Evolutionary conservation across 2,888 invertebrate genomes (phyloP).

Genomic region (Heliothis peltigera): DNA sequence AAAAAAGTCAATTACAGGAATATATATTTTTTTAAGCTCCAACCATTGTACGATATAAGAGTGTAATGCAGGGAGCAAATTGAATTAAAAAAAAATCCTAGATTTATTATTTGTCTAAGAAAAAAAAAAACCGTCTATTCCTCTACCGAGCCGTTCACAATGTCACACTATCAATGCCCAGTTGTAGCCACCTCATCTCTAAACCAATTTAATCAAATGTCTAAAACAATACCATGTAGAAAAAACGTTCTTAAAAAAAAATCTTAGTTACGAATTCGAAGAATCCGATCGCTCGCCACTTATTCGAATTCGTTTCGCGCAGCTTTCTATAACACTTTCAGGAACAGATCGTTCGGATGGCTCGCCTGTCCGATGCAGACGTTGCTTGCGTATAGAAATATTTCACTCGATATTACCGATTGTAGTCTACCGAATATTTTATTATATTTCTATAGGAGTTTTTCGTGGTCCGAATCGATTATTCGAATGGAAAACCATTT

Average conservation of each 20-base stretch:
- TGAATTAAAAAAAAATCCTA: too few species aligned
- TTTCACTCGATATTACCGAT: not conserved
- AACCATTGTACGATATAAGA: too few species aligned
- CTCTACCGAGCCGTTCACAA: too few species aligned
- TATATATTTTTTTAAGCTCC: too few species aligned
- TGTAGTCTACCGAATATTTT: not conserved
- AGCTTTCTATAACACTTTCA: slow-evolving; percentile 39
- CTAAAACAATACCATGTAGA: not conserved
- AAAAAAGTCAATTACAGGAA: too few species aligned
- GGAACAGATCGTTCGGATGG: slow-evolving; percentile 13
- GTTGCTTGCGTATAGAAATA: slow-evolving; percentile 15
- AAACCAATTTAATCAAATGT: not conserved
- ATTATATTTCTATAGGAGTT: not conserved
- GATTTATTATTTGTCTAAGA: too few species aligned
- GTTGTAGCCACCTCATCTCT: not conserved
- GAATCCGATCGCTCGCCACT: not conserved
- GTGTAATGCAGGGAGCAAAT: too few species aligned
- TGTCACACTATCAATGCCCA: too few species aligned
- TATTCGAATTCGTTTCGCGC: slow-evolving; percentile 1
- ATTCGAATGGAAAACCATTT: not conserved
- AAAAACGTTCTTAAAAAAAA: not conserved
- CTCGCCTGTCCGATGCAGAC: slow-evolving; percentile 34
- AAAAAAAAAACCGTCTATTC: too few species aligned
- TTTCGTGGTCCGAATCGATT: not conserved
- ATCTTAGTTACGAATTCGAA: not conserved